A percentile compares a stretch with the other conserved stretches of the same genome.
phyloP scores from a whole-genome alignment of 2,797 vertebrate genomes.

The Amazona ochrocephala region DNA sequence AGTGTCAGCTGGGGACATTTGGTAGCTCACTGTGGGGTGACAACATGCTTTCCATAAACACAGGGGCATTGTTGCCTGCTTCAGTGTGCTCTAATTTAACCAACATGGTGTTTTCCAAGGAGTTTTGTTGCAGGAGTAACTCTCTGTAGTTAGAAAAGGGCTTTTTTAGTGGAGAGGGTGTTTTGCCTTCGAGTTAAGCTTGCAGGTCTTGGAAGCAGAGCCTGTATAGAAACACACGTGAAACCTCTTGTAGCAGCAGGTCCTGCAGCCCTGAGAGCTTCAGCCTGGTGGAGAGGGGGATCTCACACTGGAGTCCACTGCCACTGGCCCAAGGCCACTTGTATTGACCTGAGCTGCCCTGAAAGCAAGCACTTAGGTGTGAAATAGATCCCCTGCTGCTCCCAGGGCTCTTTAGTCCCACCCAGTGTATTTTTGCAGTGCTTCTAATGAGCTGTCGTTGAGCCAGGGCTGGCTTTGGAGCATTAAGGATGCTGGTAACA shows the following conservation, averaged over 20 bases:
- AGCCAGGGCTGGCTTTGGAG: not conserved
- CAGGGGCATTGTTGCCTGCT: not conserved
- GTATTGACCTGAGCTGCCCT: not conserved
- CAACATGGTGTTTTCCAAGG: not conserved
- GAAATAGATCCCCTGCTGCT: not conserved
- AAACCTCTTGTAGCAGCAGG: no score
- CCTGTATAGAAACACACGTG: rapidly evolving
- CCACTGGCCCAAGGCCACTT: not conserved
- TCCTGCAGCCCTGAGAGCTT: not conserved
- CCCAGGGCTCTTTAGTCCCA: not conserved
- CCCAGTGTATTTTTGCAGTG: not conserved
- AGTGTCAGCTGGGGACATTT: not conserved
- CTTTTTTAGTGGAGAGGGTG: no score
- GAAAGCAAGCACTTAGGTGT: constrained; percentile 34
- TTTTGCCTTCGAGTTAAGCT: not conserved
- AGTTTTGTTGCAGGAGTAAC: not conserved
- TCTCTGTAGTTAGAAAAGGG: not conserved
- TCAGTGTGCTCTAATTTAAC: not conserved
- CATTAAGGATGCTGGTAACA: not conserved
- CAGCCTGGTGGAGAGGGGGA: not conserved
- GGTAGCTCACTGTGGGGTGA: not conserved
- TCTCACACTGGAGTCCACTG: not conserved
- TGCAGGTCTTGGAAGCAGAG: not conserved
- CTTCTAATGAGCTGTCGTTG: constrained; percentile 35
- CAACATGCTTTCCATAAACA: not conserved